Percentiles rank a stretch among this genome's conserved stretches.
Evolutionary conservation across 1,140 invertebrate species (phyloP).

Genomic region (Branchinecta lindahli): DNA sequence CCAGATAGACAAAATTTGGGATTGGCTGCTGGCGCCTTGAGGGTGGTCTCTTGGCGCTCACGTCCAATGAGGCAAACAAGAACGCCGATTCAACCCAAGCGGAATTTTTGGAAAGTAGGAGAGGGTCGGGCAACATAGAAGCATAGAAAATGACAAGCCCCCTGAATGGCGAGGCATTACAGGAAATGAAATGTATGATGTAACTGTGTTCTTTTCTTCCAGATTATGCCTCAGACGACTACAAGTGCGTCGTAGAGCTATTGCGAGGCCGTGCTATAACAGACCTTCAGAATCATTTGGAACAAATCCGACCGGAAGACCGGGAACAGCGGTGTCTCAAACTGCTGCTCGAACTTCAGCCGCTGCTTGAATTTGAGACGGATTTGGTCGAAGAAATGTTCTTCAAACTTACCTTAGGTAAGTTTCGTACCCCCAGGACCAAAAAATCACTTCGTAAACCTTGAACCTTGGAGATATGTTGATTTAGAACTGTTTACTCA

Average conservation of each 20-base stretch:
- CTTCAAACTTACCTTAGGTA: background rate
- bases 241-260: background rate
- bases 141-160: too few relatives aligned
- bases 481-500: too few relatives aligned
- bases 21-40: too few relatives aligned
- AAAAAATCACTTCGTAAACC: constrained; percentile 3
- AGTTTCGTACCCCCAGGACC: background rate
- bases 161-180: too few relatives aligned
- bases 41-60: too few relatives aligned
- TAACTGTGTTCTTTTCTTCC: background rate
- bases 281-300: background rate
- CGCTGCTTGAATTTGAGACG: background rate
- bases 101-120: too few relatives aligned
- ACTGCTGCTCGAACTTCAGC: background rate
- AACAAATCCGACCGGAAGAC: background rate
- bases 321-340: background rate
- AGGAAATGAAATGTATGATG: too few relatives aligned
- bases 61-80: too few relatives aligned
- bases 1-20: too few relatives aligned
- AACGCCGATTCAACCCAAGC: too few relatives aligned
- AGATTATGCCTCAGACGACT: constrained; percentile 1
- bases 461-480: too few relatives aligned
- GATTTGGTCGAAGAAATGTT: background rate
- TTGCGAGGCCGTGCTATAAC: background rate
- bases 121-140: too few relatives aligned